A percentile compares a stretch with the other conserved stretches of the same genome.
These are phyloP conservation scores for Zaprionus taronus DNA, from an alignment of 1,140 invertebrate genomes.

Conservation along the genomic window DNA sequence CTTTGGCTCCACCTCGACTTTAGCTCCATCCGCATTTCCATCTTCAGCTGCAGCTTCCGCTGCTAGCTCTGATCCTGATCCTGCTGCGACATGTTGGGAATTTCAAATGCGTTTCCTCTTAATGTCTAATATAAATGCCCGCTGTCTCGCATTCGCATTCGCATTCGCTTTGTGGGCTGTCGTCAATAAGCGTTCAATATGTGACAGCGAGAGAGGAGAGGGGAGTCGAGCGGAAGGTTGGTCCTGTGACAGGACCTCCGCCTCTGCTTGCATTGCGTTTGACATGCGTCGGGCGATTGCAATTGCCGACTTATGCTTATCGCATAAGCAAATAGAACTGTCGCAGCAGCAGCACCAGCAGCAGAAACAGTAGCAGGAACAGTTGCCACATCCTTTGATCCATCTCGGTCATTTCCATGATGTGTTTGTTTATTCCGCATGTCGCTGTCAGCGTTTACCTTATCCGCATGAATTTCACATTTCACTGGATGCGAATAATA, in stretches of 20 bases:
- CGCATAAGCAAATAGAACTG: slow-evolving; percentile 53
- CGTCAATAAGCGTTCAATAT: slow-evolving; percentile 46
- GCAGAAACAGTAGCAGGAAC: slow-evolving; percentile 18
- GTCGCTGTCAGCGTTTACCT: slow-evolving; percentile 36
- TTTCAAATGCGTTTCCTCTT: slow-evolving; percentile 66
- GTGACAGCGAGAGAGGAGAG: not conserved
- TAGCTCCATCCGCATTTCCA: not conserved
- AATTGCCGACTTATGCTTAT: slow-evolving; percentile 50
- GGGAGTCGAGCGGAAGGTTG: not conserved
- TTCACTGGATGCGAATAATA: slow-evolving; percentile 22
- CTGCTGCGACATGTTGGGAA: slow-evolving; percentile 63
- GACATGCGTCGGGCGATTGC: slow-evolving; percentile 43
- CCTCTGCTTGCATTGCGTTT: slow-evolving; percentile 38
- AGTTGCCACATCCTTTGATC: slow-evolving; percentile 39
- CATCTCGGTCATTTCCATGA: slow-evolving; percentile 42
- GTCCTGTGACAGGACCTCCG: slow-evolving; percentile 34
- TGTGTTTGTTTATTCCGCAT: slow-evolving; percentile 54
- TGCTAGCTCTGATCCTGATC: slow-evolving; percentile 20
- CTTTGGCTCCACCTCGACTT: not conserved
- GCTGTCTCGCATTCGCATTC: slow-evolving; percentile 62
- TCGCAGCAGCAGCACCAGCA: slow-evolving; percentile 6
- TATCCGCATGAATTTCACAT: slow-evolving; percentile 41
- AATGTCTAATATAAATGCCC: slow-evolving; percentile 83
- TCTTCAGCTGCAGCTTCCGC: slow-evolving; percentile 9
- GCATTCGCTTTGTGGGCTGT: slow-evolving; percentile 41